Base-by-base conservation (phyloP, 2,113 vertebrate genomes). In the Nematolebias whitei region DNA sequence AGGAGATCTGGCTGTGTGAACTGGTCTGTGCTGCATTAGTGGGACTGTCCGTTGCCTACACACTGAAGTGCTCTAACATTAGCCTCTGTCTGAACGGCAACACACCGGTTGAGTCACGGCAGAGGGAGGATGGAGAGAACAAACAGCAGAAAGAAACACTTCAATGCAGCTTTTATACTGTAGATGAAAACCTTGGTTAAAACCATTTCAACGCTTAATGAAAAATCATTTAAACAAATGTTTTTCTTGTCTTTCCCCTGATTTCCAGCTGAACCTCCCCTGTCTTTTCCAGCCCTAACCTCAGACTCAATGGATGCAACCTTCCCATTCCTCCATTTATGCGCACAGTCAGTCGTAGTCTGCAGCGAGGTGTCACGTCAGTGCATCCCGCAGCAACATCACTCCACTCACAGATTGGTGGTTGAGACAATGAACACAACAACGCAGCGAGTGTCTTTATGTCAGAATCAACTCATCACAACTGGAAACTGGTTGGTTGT, bases 31-130 rank as follows among this genome's bases (percentile, higher is more conserved):
- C 64, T 76, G 79, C 82, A 79, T 89, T 66, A 84, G 71, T 79
- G 69, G 79, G 71, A 82, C 56, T 73, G 73, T 81, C 69, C 84
- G 35, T 74, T 89, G 85, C 85, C 87, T 89, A 89, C 85, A 86
- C 84, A 82, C 60, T 83, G 58, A 76, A 81, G 76, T 80, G 78
- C 73, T 82, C 79, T 83, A 76, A 78, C 78, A 85, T 83, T 84
- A 86, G 82, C 71, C 79, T 82, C 79, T 79, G 84, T 80, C 84
- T 87, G 71, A 76, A 71, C 64, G 55, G 52, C 69, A 82, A 64
- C 81, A 63, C 80, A 75, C 68, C 22, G 44, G 77, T 72, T 88
- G 85, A 87, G 82, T 89, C 85, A 89, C 67, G 72, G 77, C 82
- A 83, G 79, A 83, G 79, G 78, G 79, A 75, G 73, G 74, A 84